Evolutionary conservation across 1,140 invertebrate species (phyloP).

Genomic region (Saccostrea glomerata): DNA sequence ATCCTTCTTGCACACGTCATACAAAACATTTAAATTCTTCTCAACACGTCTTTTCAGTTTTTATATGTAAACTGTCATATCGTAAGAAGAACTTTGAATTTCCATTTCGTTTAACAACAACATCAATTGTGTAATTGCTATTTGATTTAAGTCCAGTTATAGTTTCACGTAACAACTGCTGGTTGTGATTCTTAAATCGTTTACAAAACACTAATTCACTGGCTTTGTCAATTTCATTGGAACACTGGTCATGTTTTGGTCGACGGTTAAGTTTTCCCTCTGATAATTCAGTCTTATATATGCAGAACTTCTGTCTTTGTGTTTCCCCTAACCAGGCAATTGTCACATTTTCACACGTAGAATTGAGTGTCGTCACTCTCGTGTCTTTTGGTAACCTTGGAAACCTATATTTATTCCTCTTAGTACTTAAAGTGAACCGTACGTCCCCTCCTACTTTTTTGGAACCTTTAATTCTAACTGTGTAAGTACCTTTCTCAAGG

Average conservation of each 20-base stretch:
- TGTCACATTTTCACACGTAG: conserved; percentile 71
- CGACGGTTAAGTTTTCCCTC: conserved; percentile 53
- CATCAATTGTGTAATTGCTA: conserved; percentile 50
- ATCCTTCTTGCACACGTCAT: not conserved
- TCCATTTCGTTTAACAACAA: conserved; percentile 47
- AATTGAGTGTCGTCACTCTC: conserved; percentile 66
- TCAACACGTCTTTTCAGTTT: conserved; percentile 1
- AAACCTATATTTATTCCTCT: conserved; percentile 61
- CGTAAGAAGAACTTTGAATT: conserved; percentile 7
- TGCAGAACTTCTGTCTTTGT: conserved; percentile 74
- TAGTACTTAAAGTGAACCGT: conserved; percentile 62
- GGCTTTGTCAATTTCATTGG: conserved; percentile 35
- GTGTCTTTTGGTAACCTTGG: conserved; percentile 69
- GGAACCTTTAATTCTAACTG: conserved; percentile 63
- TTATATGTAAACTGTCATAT: conserved; percentile 26
- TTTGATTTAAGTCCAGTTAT: conserved; percentile 50
- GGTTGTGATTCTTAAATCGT: conserved; percentile 52
- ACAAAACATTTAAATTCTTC: not conserved
- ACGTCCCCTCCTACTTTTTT: conserved; percentile 58
- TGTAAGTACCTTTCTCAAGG: conserved; percentile 62
- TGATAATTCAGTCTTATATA: conserved; percentile 70
- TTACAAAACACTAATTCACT: conserved; percentile 51
- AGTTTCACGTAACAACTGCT: conserved; percentile 44
- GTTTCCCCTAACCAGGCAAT: conserved; percentile 71
- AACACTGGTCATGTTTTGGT: conserved; percentile 54